These are phyloP conservation scores for Danio aesculapii DNA, from an alignment of 2,797 vertebrate genomes.

Conservation along the genomic window DNA sequence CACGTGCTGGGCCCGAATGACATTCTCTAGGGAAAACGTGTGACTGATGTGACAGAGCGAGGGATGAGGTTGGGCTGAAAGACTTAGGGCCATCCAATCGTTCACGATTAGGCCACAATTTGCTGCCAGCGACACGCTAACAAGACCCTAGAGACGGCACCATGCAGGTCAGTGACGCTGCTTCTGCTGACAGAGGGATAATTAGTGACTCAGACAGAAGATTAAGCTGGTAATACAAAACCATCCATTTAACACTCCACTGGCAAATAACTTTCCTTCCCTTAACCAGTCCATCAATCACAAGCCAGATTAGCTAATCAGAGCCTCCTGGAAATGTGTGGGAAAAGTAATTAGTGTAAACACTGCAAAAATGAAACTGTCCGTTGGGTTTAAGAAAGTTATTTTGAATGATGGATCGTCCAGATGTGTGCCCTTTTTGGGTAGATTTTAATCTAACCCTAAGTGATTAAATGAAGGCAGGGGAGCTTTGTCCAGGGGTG, in stretches of 20 bases:
- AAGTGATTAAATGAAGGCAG: slow-evolving; percentile 33
- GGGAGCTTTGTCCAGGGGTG: background rate
- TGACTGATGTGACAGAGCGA: slow-evolving; percentile 59
- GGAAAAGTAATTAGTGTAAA: slow-evolving; percentile 54
- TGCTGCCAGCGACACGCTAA: slow-evolving; percentile 61
- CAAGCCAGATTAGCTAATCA: slow-evolving; percentile 53
- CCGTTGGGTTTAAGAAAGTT: slow-evolving; percentile 49
- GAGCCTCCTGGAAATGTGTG: slow-evolving; percentile 46
- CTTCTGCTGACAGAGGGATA: slow-evolving; percentile 77
- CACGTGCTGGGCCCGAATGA: slow-evolving; percentile 28
- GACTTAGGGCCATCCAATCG: slow-evolving; percentile 50
- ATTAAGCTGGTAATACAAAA: slow-evolving; percentile 74
- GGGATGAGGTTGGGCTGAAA: slow-evolving; percentile 45
- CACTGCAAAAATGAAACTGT: slow-evolving; percentile 59
- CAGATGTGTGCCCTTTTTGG: slow-evolving; percentile 47
- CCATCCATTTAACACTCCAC: slow-evolving; percentile 51
- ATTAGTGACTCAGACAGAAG: slow-evolving; percentile 79
- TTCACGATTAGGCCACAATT: slow-evolving; percentile 56
- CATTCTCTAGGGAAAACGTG: slow-evolving; percentile 41
- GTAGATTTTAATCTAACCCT: slow-evolving; percentile 33
- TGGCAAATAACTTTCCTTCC: slow-evolving; percentile 48
- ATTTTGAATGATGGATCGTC: slow-evolving; percentile 48
- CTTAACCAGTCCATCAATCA: slow-evolving; percentile 63
- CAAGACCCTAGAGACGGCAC: slow-evolving; percentile 59
- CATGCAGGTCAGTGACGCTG: slow-evolving; percentile 48